These are phyloP conservation scores for Drosophila koepferae DNA, from an alignment of 2,888 invertebrate species.

Conservation along the genomic window DNA sequence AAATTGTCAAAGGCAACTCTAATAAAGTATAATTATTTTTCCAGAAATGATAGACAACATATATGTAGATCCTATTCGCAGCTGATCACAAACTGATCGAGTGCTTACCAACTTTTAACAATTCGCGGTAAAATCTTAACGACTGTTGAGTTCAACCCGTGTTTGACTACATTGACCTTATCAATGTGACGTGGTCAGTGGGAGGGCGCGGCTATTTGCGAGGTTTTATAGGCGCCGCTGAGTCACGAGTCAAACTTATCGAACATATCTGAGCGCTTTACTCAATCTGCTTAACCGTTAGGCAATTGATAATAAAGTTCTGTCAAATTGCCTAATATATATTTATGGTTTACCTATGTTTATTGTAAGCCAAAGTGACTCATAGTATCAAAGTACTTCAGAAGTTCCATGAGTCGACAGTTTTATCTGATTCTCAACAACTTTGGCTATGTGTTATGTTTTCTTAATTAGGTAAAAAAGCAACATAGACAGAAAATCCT, in stretches of 20 bases:
- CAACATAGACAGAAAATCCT: conserved; percentile 16
- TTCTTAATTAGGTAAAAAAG: conserved; percentile 47
- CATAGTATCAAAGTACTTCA: conserved; percentile 34
- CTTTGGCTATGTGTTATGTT: conserved; percentile 48
- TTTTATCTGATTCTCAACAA: conserved; percentile 30
- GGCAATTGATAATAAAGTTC: conserved; percentile 20
- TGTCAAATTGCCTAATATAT: conserved; percentile 27
- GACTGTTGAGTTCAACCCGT: conserved; percentile 16
- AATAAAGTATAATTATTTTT: too few relatives aligned
- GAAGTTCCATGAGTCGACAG: conserved; percentile 38
- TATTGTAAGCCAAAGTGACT: conserved; percentile 27
- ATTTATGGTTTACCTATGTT: conserved; percentile 16
- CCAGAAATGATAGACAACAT: background rate
- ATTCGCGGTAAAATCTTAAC: conserved; percentile 4
- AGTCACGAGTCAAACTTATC: conserved; percentile 23
- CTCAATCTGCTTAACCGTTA: background rate
- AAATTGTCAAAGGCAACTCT: too few relatives aligned
- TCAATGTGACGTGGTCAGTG: conserved; percentile 19
- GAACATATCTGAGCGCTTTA: background rate
- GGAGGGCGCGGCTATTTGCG: conserved; percentile 30
- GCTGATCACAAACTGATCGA: background rate
- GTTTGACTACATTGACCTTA: conserved; percentile 30
- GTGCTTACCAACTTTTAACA: background rate
- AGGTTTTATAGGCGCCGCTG: conserved; percentile 9
- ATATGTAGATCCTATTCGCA: background rate